Evolutionary conservation across 2,888 invertebrate genomes (phyloP), one percentile per base, ranked within the genome.

Genomic region (Nebria salina): DNA sequence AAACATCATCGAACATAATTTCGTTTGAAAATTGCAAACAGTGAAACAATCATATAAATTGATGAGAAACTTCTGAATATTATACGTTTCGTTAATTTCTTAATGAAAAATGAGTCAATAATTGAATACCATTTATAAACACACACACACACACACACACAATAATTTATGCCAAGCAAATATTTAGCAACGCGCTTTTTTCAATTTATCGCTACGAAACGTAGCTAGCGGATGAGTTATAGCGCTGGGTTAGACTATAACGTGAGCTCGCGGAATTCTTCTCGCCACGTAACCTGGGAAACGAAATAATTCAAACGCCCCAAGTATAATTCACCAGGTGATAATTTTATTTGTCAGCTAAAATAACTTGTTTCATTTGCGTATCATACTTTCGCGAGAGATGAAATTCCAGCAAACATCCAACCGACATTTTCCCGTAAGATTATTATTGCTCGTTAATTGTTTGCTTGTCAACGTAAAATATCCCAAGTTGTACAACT

Each of bases 141-240:
- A 7, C 13, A n/a, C 3, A 11, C 11, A n/a, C 3, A 11, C 11
- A 20, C 20, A 20, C 20, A 20, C 20, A 20, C 13, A 11, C 11
- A 73, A 34, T 73, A 13, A 73, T 73, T 73, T 73, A 73, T 73
- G 73, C 15, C 9, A 7, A n/a, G 73, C 34, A 41, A 73, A 73
- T 73, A 73, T 73, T 73, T 34, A 73, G 42, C 43, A 15, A 34
- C 34, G 41, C 26, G 41, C 11, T 43, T 73, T 34, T 34, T 34
- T 34, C 34, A 34, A 34, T 68, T 68, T 68, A 25, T 68, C 26
- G 9, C 26, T 11, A 11, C 13, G 26, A 68, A 68, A 68, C 20
- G 34, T 34, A 34, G 34, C 34, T 34, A 34, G 4, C 26, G 20
- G 20, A 65, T 54, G 54, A 54, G 13, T 54, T 54, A 54, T 54